phyloP scores from a whole-genome alignment of 2,113 vertebrate genomes.

The human (Homo sapiens) region GRCh38 chr15:64818001-64818500 shows the following conservation, averaged over 20 bases:
- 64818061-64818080: constrained; percentile 94
- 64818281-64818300: constrained; percentile 93
- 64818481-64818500: not conserved
- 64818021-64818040: constrained; percentile 93
- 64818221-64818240: not conserved
- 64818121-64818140: not conserved
- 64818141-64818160: not conserved
- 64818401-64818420: not conserved
- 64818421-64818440: not conserved
- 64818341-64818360: constrained; percentile 87
- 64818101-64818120: not conserved
- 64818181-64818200: not conserved
- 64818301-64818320: constrained; percentile 95
- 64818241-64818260: constrained; percentile 82
- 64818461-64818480: not conserved
- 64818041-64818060: constrained; percentile 89
- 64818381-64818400: not conserved
- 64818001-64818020: constrained; percentile 89
- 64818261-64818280: constrained; percentile 90
- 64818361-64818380: accelerated
- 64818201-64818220: not conserved
- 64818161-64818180: not conserved
- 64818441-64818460: not conserved
- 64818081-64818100: constrained; percentile 86
- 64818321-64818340: constrained; percentile 96